phyloP scores from a whole-genome alignment of 2,113 vertebrate genomes.

The Pseudorasbora parva region DNA sequence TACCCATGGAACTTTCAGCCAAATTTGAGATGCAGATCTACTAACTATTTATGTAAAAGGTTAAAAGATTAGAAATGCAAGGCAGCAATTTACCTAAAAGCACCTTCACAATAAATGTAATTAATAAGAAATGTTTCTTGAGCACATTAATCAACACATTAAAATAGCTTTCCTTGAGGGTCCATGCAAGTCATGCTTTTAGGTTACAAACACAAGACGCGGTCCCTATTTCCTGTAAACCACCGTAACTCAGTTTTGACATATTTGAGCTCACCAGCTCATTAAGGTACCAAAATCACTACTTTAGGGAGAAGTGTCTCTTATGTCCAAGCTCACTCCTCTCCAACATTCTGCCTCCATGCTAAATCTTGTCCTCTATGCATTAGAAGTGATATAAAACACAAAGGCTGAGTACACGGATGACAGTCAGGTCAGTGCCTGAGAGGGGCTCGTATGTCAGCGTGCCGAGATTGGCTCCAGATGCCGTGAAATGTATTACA shows the following conservation, averaged over 20 bases:
- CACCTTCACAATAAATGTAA: too few relatives aligned
- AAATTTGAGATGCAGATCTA: too few relatives aligned
- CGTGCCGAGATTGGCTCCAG: constrained; percentile 71
- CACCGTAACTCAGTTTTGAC: constrained; percentile 49
- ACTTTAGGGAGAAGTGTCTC: constrained; percentile 35
- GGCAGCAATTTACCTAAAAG: too few relatives aligned
- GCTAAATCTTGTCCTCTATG: constrained; percentile 50
- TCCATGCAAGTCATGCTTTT: constrained; percentile 15
- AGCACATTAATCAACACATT: too few relatives aligned
- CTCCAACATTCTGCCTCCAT: constrained; percentile 23
- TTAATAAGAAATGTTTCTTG: too few relatives aligned
- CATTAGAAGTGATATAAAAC: constrained; percentile 54
- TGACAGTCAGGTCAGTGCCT: constrained; percentile 60
- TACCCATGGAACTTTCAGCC: too few relatives aligned
- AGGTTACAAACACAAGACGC: constrained; percentile 4
- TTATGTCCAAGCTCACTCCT: constrained; percentile 41
- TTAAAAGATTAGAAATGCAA: too few relatives aligned
- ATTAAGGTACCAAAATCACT: constrained; percentile 48
- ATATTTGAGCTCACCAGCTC: constrained; percentile 43
- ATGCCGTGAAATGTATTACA: constrained; percentile 69
- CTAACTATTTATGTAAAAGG: too few relatives aligned
- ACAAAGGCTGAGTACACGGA: constrained; percentile 46
- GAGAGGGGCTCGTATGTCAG: constrained; percentile 59
- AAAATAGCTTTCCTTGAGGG: not conserved
- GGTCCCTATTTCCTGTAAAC: constrained; percentile 9